Percentiles rank a stretch among this genome's conserved stretches.
Evolutionary conservation across 2,113 vertebrate genomes (phyloP).

Genomic region (Peromyscus polionotus): DNA sequence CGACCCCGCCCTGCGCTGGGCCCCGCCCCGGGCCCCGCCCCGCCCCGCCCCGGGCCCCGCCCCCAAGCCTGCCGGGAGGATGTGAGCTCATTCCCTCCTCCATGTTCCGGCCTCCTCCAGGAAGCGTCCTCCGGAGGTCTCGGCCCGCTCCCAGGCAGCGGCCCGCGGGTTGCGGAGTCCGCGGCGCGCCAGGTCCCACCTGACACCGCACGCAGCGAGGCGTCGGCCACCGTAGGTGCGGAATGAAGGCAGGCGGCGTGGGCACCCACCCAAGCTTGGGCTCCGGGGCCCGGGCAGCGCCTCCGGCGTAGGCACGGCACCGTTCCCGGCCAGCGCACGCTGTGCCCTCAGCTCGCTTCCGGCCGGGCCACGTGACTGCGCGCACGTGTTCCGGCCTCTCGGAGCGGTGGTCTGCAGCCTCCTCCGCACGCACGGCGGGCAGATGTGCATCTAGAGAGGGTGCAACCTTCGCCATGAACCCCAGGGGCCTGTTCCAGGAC

Average conservation of each 20-base stretch:
- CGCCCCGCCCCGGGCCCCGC: not conserved
- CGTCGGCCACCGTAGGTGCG: not conserved
- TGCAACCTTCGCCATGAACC: constrained; percentile 75
- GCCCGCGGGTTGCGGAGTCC: not conserved
- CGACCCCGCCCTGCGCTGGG: not conserved
- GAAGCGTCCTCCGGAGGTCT: constrained; percentile 24
- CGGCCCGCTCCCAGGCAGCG: not conserved
- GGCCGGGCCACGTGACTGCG: constrained; percentile 65
- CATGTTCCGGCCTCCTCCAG: not conserved
- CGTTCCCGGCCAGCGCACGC: not conserved
- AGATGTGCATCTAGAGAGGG: not conserved
- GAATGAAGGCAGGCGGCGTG: not conserved
- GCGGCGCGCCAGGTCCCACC: not conserved
- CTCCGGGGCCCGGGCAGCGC: accelerated
- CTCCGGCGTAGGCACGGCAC: not conserved
- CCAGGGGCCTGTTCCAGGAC: constrained; percentile 80
- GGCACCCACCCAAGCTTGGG: not conserved
- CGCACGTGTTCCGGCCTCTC: constrained; percentile 64
- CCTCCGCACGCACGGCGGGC: not conserved
- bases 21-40: not conserved
- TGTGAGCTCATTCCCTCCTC: constrained; percentile 70
- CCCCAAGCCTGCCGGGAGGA: constrained; percentile 53
- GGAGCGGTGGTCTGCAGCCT: not conserved
- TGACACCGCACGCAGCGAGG: not conserved
- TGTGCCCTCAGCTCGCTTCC: not conserved